phyloP scores from a whole-genome alignment of 1,140 invertebrate species.

The Diplogasteroides magnus region DNA sequence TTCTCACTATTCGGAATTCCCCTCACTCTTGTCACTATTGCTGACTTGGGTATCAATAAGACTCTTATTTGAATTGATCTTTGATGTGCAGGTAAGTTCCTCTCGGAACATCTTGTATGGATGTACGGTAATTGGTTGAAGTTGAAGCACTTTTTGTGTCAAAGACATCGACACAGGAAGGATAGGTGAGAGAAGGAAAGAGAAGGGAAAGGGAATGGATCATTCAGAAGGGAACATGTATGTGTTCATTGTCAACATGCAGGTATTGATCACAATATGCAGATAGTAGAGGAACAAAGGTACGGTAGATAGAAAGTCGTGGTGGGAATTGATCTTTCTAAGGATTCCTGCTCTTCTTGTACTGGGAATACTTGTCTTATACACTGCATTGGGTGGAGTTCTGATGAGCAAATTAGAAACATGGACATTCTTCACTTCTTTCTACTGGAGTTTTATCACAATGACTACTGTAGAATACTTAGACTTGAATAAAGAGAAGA shows the following conservation, averaged over 20 bases:
- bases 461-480: slow-evolving; percentile 52
- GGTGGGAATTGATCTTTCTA: slow-evolving; percentile 10
- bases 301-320: too few species aligned
- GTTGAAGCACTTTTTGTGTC: slow-evolving; percentile 9
- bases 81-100: slow-evolving; percentile 41
- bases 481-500: too few species aligned
- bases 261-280: slow-evolving; percentile 42
- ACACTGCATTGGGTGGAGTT: slow-evolving; percentile 52
- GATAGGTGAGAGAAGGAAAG: slow-evolving; percentile 4
- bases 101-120: slow-evolving; percentile 52
- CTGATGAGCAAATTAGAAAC: slow-evolving; percentile 53
- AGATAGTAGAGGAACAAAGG: slow-evolving; percentile 47
- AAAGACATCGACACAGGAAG: slow-evolving; percentile 16
- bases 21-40: slow-evolving; percentile 53
- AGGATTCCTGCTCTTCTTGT: slow-evolving; percentile 53
- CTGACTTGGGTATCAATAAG: slow-evolving; percentile 47
- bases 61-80: too few species aligned
- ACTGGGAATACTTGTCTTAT: slow-evolving; percentile 47
- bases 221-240: slow-evolving; percentile 39
- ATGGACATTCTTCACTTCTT: slow-evolving; percentile 55
- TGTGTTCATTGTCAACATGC: slow-evolving; percentile 46
- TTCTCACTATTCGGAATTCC: slow-evolving; percentile 55
- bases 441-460: slow-evolving; percentile 55
- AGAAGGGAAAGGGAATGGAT: slow-evolving; percentile 44
- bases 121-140: slow-evolving; percentile 50